phyloP scores from a whole-genome alignment of 2,113 vertebrate genomes.

The Ploceus nigricollis region DNA sequence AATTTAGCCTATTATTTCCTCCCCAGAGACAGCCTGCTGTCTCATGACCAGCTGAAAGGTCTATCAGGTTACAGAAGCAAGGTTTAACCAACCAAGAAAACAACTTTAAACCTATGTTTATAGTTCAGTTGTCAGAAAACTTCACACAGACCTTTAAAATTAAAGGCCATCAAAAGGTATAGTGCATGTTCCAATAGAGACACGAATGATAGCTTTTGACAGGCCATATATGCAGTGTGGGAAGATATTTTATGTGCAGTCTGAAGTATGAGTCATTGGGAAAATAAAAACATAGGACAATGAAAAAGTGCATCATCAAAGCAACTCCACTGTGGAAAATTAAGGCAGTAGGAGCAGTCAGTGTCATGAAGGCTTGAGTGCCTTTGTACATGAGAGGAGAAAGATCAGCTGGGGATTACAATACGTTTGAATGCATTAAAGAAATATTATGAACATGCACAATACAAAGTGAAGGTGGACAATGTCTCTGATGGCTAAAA shows the following conservation, averaged over 20 bases:
- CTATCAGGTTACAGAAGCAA: neutral
- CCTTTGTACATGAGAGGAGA: neutral
- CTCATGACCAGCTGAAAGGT: neutral
- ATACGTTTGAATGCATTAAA: neutral
- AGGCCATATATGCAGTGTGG: neutral
- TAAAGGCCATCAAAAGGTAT: neutral
- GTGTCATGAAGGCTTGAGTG: neutral
- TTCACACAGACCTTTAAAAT: neutral
- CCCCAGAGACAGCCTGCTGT: neutral
- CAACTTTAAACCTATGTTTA: neutral
- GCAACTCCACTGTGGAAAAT: neutral
- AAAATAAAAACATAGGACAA: neutral
- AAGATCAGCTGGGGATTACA: neutral
- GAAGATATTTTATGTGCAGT: neutral
- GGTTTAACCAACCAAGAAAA: neutral
- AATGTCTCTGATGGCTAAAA: neutral
- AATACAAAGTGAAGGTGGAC: neutral
- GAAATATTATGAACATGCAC: neutral
- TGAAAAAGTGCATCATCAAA: neutral
- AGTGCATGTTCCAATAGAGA: neutral
- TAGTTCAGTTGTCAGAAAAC: neutral
- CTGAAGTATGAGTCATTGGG: neutral
- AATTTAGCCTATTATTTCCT: neutral
- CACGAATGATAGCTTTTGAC: neutral
- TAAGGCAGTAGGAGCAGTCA: neutral